Conservation (phyloP, 2,113 vertebrate species). For the Triplophysa siluroides region DNA sequence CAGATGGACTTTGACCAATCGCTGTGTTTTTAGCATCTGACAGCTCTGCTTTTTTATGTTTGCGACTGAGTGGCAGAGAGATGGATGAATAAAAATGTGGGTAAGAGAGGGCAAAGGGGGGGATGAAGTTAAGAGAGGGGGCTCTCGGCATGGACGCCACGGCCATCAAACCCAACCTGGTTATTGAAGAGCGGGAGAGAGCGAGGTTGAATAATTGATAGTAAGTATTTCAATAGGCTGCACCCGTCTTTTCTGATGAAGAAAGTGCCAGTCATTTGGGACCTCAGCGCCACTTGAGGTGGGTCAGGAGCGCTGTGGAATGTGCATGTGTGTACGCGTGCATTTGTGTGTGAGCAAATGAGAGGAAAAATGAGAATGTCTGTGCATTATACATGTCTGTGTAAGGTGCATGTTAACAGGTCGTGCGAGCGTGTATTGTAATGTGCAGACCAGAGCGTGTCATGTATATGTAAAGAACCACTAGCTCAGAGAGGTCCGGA, state of each 20-base stretch:
- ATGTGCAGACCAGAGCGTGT: slow-evolving; percentile 22
- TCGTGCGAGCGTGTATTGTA: slow-evolving; percentile 15
- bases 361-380: slow-evolving; percentile 14
- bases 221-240: slow-evolving; percentile 77
- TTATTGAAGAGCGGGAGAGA: slow-evolving; percentile 50
- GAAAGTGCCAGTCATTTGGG: slow-evolving; percentile 65
- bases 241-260: slow-evolving; percentile 72
- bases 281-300: slow-evolving; percentile 53
- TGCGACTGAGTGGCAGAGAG: background rate
- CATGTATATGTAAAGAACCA: slow-evolving; percentile 22
- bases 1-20: slow-evolving; percentile 40
- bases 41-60: background rate
- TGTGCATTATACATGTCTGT: slow-evolving; percentile 20
- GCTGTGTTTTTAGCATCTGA: slow-evolving; percentile 26
- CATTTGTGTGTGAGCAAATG: slow-evolving; percentile 37
- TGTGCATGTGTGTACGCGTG: background rate
- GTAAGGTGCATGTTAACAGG: slow-evolving; percentile 42
- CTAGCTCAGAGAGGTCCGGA: background rate
- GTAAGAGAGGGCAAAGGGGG: slow-evolving; percentile 1
- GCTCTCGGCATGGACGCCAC: slow-evolving; percentile 40
- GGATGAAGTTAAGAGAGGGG: slow-evolving; percentile 17
- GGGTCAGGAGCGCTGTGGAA: slow-evolving; percentile 23
- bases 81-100: slow-evolving; percentile 14
- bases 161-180: slow-evolving; percentile 50
- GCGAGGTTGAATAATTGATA: slow-evolving; percentile 73